Evolutionary conservation across 2,797 vertebrate species (phyloP), one percentile per base, ranked within the genome.

Genomic region (Rhabdomys pumilio): DNA sequence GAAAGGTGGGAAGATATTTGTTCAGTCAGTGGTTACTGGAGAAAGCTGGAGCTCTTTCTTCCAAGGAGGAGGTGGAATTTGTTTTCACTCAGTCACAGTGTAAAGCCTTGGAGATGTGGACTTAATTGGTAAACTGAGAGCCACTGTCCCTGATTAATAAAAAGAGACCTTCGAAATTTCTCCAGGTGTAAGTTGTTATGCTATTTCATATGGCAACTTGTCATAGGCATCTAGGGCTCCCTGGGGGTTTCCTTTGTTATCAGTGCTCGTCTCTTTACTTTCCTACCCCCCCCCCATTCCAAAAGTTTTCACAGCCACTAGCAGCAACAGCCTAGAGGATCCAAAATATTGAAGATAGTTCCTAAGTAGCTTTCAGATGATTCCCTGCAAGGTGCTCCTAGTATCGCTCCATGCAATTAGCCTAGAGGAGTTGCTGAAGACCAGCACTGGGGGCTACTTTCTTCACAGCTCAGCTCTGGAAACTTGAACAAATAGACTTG

Each of bases 61-160:
- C 13, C 31, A n/a, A 79, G 72, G 88, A 94, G 17, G 63, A 77
- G 53, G 38, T 80, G 6, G 44, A 50, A n/a, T 92, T 90, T 91
- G 77, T 86, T 93, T 91, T 47, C n/a, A n/a, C 31, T 89, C 38
- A 50, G 2, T 38, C 87, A 53, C 50, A 29, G 57, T 34, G 73
- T 4, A 84, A 34, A 75, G 69, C 80, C 77, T 94, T 93, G 90
- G 77, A 87, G 24, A 67, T 55, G 4, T 50, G 61, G 67, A 86
- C 50, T 89, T 89, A 12, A 38, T 81, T 72, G 76, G 12, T 76
- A 76, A 82, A 89, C 61, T 26, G 50, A 93, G 77, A 83, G 19
- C 47, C 29, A 34, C 47, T 53, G 44, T 90, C 81, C 38, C 87
- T 72, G 44, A 90, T 76, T 90, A 89, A 93, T 90, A 76, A 96